phyloP scores from a whole-genome alignment of 2,888 invertebrate species.

The Trachelus troglodyta region DNA sequence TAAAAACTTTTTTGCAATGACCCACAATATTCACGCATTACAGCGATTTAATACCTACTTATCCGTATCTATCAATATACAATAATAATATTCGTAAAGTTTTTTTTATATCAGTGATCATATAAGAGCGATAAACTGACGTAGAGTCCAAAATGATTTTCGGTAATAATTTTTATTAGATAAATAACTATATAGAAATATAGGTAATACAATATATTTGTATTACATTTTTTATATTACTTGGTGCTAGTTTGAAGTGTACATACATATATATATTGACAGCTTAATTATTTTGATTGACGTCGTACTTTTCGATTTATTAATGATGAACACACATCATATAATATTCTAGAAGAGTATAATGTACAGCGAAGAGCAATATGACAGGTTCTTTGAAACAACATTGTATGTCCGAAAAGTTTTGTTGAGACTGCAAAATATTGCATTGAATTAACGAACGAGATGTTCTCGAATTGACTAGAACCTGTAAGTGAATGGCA shows the following conservation, averaged over 20 bases:
- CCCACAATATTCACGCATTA: too few species aligned
- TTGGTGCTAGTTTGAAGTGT: background rate
- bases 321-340: background rate
- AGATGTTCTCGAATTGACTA: background rate
- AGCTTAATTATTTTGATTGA: background rate
- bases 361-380: background rate
- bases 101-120: too few species aligned
- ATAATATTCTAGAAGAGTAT: background rate
- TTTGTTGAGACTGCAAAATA: background rate
- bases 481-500: background rate
- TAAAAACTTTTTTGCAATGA: too few species aligned
- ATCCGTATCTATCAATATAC: background rate
- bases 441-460: background rate
- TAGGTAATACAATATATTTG: background rate
- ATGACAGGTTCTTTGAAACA: background rate
- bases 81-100: background rate
- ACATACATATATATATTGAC: background rate
- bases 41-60: background rate
- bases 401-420: background rate
- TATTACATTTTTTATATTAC: background rate
- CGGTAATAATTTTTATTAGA: background rate
- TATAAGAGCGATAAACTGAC: too few species aligned
- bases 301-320: background rate
- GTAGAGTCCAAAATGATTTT: background rate
- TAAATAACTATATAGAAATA: background rate